Conservation (phyloP, 1,140 invertebrate species). For the Drosophila biarmipes region DNA sequence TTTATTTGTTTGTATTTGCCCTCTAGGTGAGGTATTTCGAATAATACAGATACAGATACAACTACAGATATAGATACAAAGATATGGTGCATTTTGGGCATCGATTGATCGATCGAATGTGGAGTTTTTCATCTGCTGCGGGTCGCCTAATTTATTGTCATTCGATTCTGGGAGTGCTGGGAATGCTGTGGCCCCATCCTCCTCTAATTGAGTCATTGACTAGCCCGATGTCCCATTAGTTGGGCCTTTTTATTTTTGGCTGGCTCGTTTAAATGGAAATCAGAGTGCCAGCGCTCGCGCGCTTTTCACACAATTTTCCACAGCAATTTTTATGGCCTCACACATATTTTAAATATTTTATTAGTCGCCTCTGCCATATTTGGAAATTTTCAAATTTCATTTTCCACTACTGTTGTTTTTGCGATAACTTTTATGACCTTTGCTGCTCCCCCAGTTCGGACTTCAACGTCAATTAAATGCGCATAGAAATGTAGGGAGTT, state of each 20-base stretch:
- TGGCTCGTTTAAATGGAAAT: conserved; percentile 73
- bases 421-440: conserved; percentile 79
- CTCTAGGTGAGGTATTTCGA: conserved; percentile 59
- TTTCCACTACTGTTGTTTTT: conserved; percentile 57
- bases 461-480: conserved; percentile 69
- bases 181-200: conserved; percentile 7
- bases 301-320: neutral
- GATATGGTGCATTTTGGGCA: conserved; percentile 37
- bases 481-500: conserved; percentile 32
- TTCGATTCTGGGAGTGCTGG: conserved; percentile 51
- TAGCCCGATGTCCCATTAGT: conserved; percentile 61
- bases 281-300: conserved; percentile 32
- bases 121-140: conserved; percentile 72
- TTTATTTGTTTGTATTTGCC: conserved; percentile 47
- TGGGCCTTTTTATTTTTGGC: conserved; percentile 39
- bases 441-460: conserved; percentile 49
- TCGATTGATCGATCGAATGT: conserved; percentile 24
- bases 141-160: conserved; percentile 73
- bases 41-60: conserved; percentile 25
- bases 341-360: conserved; percentile 66
- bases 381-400: conserved; percentile 72
- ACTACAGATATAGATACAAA: conserved; percentile 4
- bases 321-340: conserved; percentile 43
- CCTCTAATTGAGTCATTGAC: conserved; percentile 79
- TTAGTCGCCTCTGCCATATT: conserved; percentile 54